These are phyloP conservation scores for Mya arenaria DNA, from an alignment of 1,140 invertebrate species.

Conservation along the genomic window DNA sequence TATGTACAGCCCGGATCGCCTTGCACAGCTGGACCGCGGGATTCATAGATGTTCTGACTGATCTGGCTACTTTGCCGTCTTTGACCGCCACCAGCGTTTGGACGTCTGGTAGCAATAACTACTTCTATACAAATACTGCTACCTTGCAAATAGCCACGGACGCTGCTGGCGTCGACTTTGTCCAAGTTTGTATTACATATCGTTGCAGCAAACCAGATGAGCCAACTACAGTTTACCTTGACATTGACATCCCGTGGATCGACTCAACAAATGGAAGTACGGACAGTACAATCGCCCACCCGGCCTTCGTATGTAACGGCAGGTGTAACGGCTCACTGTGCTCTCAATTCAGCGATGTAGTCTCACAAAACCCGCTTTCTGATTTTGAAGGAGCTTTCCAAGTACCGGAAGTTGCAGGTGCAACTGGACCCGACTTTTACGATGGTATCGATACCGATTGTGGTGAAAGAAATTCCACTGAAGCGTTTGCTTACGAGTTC, in stretches of 20 bases:
- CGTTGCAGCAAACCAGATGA: conserved; percentile 10
- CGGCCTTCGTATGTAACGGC: conserved; percentile 1
- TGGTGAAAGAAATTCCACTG: not conserved
- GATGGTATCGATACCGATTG: not conserved
- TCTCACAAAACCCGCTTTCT: not conserved
- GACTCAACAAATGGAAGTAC: not conserved
- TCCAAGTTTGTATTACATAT: conserved; percentile 11
- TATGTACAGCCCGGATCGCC: conserved; percentile 18
- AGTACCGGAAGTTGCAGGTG: not conserved
- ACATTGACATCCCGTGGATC: not conserved
- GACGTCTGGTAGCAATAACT: not conserved
- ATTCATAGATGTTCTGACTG: not conserved
- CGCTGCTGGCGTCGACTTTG: not conserved
- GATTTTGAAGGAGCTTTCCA: conserved; percentile 11
- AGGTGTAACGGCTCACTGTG: not conserved
- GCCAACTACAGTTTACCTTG: conserved; percentile 9
- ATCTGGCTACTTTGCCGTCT: not conserved
- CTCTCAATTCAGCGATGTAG: too few relatives aligned
- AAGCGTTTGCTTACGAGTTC: conserved; percentile 23
- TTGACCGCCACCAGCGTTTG: conserved; percentile 7
- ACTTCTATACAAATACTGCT: not conserved
- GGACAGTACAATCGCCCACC: not conserved
- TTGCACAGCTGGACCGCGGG: not conserved
- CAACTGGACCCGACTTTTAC: conserved; percentile 8
- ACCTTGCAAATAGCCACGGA: not conserved